Evolutionary conservation across 2,888 invertebrate genomes (phyloP), one percentile per base, ranked within the genome.

Genomic region (Anoncus sp.): DNA sequence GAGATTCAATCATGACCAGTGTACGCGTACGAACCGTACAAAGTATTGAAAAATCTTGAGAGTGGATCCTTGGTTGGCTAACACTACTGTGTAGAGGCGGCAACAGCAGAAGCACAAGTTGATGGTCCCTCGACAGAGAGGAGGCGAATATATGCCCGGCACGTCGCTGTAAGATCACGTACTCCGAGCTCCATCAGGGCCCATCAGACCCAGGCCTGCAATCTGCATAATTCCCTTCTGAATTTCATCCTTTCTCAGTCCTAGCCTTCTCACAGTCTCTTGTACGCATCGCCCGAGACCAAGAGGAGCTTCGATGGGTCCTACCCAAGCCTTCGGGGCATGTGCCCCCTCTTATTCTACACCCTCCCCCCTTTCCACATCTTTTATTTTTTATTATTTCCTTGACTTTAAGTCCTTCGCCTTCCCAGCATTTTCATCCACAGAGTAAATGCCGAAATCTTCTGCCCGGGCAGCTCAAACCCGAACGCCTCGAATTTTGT

Each of bases 161-260:
- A 87, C 87, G 87, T 85, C 85, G 82, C 83, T 74, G 71, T 73
- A 77, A 75, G 81, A 84, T 84, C 84, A 85, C 83, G 84, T 86
- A 86, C 84, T 81, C 79, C 81, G 69, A 80, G 84, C 82, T 83
- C 85, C 85, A 86, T 86, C 86, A 86, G 83, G 84, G 84, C 85
- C 88, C 87, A 89, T 89, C 89, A 88, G 87, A 84, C 85, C 84
- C 86, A 87, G 87, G 88, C 86, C 90, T 88, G 87, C 90, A 90
- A 90, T 90, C 90, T 90, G 88, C 90, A 90, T 90, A 90, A 90
- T 90, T 89, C 84, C 84, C 86, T 85, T 85, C 81, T 87, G 86
- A 87, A 85, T 86, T 87, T 88, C 85, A 84, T 89, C 85, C 84
- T 79, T 79, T 82, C 80, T 83, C 86, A 75, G 79, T 80, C 82